Conservation (phyloP, 2,113 vertebrate genomes). For the Callipepla californica region DNA sequence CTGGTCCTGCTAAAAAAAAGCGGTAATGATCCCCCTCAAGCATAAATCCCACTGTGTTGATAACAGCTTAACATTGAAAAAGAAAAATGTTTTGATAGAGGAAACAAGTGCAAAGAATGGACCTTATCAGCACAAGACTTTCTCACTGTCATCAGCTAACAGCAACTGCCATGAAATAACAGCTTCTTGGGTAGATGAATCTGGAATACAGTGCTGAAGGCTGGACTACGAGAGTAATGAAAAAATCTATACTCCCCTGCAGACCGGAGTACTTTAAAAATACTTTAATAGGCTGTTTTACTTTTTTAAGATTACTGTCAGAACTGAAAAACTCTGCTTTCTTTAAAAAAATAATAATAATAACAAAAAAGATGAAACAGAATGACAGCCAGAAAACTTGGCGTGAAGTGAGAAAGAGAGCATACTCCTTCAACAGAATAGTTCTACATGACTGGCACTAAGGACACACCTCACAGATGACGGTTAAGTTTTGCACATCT, state of each 20-base stretch:
- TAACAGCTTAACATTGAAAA: not conserved
- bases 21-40: not conserved
- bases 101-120: not conserved
- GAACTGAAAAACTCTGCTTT: not conserved
- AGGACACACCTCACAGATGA: not conserved
- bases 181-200: not conserved
- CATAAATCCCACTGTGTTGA: not conserved
- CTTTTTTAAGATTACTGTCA: not conserved
- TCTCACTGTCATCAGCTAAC: not conserved
- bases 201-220: not conserved
- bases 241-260: not conserved
- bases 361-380: not conserved
- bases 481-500: not conserved
- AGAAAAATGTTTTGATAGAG: not conserved
- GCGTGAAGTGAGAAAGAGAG: not conserved
- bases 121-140: not conserved
- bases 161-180: not conserved
- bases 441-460: not conserved
- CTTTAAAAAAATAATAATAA: not conserved
- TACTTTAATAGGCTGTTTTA: not conserved
- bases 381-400: not conserved
- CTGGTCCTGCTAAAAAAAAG: not conserved
- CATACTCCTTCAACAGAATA: not conserved
- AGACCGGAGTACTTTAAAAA: not conserved
- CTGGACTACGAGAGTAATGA: fast-evolving